These are phyloP conservation scores for Lota lota DNA, from an alignment of 2,113 vertebrate species.

Conservation along the genomic window DNA sequence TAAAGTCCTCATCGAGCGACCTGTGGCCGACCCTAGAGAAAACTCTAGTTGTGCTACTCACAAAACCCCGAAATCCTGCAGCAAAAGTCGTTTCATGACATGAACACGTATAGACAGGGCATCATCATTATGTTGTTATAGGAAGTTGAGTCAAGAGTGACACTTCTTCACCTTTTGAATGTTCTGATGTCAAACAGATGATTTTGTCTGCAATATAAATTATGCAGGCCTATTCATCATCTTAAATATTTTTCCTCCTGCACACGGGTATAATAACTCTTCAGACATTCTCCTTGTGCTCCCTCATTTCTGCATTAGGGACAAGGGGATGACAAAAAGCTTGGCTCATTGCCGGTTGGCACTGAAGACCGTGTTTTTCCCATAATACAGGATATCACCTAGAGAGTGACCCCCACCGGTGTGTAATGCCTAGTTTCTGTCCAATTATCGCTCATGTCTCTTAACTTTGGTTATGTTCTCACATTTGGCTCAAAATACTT, in stretches of 20 bases:
- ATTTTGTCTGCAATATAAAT: not conserved
- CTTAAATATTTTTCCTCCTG: not conserved
- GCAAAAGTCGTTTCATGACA: no score
- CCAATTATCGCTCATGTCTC: conserved; percentile 30
- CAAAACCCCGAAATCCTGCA: no score
- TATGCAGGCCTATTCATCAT: not conserved
- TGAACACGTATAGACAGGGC: not conserved
- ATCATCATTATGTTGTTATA: not conserved
- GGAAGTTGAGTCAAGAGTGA: not conserved
- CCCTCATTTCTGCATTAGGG: conserved; percentile 20
- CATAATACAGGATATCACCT: conserved; percentile 27
- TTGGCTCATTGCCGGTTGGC: conserved; percentile 22
- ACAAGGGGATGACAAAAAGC: conserved; percentile 24
- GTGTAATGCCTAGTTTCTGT: conserved; percentile 39
- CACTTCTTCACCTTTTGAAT: not conserved
- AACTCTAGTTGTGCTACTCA: not conserved
- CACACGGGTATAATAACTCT: no score
- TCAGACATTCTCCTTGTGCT: not conserved
- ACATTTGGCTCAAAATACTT: conserved; percentile 17
- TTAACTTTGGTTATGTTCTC: conserved; percentile 29
- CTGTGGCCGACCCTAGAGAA: not conserved
- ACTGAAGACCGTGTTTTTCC: conserved; percentile 17
- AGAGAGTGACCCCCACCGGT: conserved; percentile 33
- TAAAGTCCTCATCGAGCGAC: conserved; percentile 15
- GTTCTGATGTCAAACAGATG: not conserved